Conservation (phyloP, 2,113 vertebrate genomes). For the Nothobranchius kuhntae region DNA sequence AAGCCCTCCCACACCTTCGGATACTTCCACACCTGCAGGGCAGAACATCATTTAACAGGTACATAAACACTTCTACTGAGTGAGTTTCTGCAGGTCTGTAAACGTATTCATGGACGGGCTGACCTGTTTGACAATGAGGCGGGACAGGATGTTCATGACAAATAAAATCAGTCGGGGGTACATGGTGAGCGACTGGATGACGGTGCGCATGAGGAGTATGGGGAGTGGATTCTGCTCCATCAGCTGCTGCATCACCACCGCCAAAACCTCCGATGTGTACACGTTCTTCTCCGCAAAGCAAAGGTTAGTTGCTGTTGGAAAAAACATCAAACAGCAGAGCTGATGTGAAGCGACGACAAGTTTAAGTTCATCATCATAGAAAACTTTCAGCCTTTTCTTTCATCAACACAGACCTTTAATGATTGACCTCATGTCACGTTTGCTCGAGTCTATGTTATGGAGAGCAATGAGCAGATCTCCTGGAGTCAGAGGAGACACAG, state of each 20-base stretch:
- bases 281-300: conserved; percentile 93
- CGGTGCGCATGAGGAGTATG: conserved; percentile 94
- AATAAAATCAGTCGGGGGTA: conserved; percentile 93
- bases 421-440: conserved; percentile 97
- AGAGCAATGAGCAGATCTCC: conserved; percentile 91
- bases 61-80: too few relatives aligned
- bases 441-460: conserved; percentile 92
- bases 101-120: too few relatives aligned
- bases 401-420: conserved; percentile 86
- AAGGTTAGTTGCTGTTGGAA: conserved; percentile 88
- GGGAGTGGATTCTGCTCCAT: conserved; percentile 94
- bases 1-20: conserved; percentile 97
- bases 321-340: neutral
- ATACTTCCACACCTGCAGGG: conserved; percentile 92
- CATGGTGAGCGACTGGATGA: conserved; percentile 96
- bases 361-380: too few relatives aligned
- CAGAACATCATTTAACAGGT: neutral
- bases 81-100: too few relatives aligned
- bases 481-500: conserved; percentile 90
- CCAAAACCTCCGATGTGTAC: conserved; percentile 94
- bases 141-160: conserved; percentile 94
- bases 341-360: too few relatives aligned
- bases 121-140: conserved; percentile 96
- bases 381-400: too few relatives aligned
- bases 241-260: conserved; percentile 96